Conservation (phyloP, 1,140 invertebrate species). For the Phymorhynchus buccinoides region DNA sequence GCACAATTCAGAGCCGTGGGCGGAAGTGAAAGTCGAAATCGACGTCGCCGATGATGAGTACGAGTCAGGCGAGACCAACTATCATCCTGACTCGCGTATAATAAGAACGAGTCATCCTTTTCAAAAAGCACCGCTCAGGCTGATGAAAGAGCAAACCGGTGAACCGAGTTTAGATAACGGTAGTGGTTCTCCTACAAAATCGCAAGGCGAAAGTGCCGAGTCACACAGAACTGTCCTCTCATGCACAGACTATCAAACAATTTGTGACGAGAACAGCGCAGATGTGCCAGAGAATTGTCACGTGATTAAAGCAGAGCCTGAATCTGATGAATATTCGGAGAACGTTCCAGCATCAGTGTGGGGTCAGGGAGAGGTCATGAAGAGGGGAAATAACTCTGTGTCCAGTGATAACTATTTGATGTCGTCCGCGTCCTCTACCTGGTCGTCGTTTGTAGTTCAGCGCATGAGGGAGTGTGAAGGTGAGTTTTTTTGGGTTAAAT, state of each 20-base stretch:
- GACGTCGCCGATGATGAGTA: background rate
- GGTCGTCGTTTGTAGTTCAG: background rate
- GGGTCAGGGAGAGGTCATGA: background rate
- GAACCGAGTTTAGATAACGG: too few relatives aligned
- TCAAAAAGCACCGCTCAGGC: too few relatives aligned
- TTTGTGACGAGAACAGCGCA: background rate
- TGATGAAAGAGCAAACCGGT: too few relatives aligned
- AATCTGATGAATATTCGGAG: background rate
- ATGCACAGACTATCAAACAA: too few relatives aligned
- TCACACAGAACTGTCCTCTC: too few relatives aligned
- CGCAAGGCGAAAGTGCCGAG: too few relatives aligned
- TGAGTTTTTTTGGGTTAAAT: too few relatives aligned
- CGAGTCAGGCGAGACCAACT: background rate
- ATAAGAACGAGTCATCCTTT: too few relatives aligned
- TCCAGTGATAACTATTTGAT: background rate
- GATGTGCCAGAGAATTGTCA: background rate
- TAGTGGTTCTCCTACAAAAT: too few relatives aligned
- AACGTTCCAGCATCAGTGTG: background rate
- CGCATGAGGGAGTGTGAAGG: too few relatives aligned
- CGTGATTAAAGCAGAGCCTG: background rate
- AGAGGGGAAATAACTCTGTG: background rate
- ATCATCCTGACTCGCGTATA: too few relatives aligned
- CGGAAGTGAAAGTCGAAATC: background rate
- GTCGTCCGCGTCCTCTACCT: background rate
- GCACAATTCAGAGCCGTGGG: background rate